Conservation (phyloP, 2,888 invertebrate species). For the Spilosoma lubricipeda region DNA sequence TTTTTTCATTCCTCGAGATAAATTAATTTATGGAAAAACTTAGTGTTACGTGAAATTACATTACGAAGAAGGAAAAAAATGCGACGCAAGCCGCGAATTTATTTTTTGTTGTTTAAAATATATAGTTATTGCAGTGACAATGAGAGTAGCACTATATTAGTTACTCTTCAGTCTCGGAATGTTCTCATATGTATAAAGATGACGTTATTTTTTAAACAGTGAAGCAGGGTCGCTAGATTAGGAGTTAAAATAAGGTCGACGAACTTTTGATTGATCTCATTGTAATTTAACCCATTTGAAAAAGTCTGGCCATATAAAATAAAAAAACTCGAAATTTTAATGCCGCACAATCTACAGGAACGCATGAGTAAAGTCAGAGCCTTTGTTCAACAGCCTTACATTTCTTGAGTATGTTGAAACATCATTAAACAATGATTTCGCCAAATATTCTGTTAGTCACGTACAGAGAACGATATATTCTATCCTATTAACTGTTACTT, state of each 20-base stretch:
- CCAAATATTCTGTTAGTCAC: conserved; percentile 43
- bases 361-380: not conserved
- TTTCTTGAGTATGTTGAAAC: conserved; percentile 6
- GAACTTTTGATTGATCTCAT: not conserved
- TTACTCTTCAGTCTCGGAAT: not conserved
- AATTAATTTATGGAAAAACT: too few species aligned
- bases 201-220: not conserved
- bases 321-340: not conserved
- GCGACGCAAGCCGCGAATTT: too few species aligned
- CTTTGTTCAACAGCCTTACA: not conserved
- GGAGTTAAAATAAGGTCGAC: too few species aligned
- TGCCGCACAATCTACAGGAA: not conserved
- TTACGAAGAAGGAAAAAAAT: too few species aligned
- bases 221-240: not conserved
- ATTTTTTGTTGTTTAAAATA: too few species aligned
- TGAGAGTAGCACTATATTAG: not conserved
- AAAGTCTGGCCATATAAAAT: not conserved
- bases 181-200: not conserved
- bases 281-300: not conserved
- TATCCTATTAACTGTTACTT: conserved; percentile 10
- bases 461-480: conserved; percentile 20
- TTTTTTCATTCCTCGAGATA: too few species aligned
- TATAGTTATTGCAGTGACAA: too few species aligned
- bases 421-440: conserved; percentile 29
- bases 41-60: too few species aligned